Conservation (phyloP, 2,888 invertebrate species). For the Drosophila mulleri region DNA sequence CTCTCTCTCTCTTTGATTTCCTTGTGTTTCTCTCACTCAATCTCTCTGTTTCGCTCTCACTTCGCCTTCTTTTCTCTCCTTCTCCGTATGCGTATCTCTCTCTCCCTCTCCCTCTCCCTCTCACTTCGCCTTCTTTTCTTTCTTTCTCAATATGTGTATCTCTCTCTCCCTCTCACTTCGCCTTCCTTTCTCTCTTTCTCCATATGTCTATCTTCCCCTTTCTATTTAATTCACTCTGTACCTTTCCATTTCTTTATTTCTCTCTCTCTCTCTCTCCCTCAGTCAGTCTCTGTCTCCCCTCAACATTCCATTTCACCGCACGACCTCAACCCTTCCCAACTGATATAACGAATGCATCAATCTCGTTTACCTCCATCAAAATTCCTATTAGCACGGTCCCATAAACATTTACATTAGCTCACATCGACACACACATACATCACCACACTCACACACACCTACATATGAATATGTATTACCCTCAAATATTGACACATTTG, state of each 20-base stretch:
- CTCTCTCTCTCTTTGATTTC: too few species aligned
- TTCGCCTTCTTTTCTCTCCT: too few species aligned
- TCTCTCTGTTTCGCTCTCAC: too few species aligned
- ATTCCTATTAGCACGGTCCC: constrained; percentile 1
- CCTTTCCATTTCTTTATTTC: not conserved
- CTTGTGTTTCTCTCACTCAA: too few species aligned
- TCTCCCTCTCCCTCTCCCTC: too few species aligned
- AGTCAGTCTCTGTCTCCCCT: not conserved
- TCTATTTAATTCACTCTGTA: not conserved
- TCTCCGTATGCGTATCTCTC: too few species aligned
- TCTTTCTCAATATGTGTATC: too few species aligned
- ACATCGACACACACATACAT: not conserved
- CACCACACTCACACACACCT: not conserved
- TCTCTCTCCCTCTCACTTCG: too few species aligned
- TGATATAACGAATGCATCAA: not conserved
- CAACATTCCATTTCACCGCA: too few species aligned
- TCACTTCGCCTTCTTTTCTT: too few species aligned
- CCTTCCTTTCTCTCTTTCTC: too few species aligned
- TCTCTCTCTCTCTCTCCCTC: not conserved
- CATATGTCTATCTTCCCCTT: too few species aligned
- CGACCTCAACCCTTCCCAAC: not conserved
- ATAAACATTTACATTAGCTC: not conserved
- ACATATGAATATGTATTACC: not conserved
- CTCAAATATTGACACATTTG: not conserved
- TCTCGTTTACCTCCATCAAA: not conserved